These are phyloP conservation scores for Drosophila equinoxialis DNA, from an alignment of 1,140 invertebrate genomes.

Conservation along the genomic window DNA sequence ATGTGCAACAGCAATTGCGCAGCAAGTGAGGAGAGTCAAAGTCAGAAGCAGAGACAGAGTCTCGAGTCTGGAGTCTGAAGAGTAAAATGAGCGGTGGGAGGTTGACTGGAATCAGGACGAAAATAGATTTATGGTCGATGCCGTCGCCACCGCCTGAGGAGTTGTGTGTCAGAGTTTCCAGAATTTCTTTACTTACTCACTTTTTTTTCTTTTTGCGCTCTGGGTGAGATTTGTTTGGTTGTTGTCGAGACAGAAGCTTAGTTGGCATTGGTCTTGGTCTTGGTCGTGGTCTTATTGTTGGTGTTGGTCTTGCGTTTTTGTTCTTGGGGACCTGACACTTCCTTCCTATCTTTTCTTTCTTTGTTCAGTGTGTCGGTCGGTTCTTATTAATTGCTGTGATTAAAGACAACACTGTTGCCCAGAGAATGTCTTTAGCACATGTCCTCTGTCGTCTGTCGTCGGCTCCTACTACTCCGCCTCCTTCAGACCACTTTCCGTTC, in stretches of 20 bases:
- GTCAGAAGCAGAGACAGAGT: slow-evolving; percentile 8
- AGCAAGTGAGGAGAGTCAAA: slow-evolving; percentile 51
- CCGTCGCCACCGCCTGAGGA: slow-evolving; percentile 62
- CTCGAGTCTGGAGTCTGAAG: neutral
- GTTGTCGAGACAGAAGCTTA: slow-evolving; percentile 27
- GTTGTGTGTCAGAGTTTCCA: slow-evolving; percentile 43
- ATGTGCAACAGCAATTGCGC: slow-evolving; percentile 58
- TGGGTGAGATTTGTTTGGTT: slow-evolving; percentile 45
- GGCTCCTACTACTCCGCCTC: neutral
- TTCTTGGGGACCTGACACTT: slow-evolving; percentile 41
- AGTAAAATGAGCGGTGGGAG: slow-evolving; percentile 21
- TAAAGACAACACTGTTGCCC: slow-evolving; percentile 54
- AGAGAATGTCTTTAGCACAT: slow-evolving; percentile 71
- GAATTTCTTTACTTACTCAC: slow-evolving; percentile 26
- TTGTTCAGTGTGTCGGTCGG: slow-evolving; percentile 24
- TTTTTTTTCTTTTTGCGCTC: slow-evolving; percentile 31
- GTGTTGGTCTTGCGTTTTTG: slow-evolving; percentile 8
- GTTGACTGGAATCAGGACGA: slow-evolving; percentile 61
- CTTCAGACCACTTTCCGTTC: slow-evolving; percentile 2
- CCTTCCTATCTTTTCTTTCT: slow-evolving; percentile 48
- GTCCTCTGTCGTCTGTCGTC: slow-evolving; percentile 1
- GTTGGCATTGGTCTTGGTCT: slow-evolving; percentile 26
- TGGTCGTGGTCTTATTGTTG: slow-evolving; percentile 8
- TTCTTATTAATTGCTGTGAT: slow-evolving; percentile 74
- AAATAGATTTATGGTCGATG: slow-evolving; percentile 78